Conservation (phyloP, 2,113 vertebrate genomes). For the Psammodynastes pulverulentus region DNA sequence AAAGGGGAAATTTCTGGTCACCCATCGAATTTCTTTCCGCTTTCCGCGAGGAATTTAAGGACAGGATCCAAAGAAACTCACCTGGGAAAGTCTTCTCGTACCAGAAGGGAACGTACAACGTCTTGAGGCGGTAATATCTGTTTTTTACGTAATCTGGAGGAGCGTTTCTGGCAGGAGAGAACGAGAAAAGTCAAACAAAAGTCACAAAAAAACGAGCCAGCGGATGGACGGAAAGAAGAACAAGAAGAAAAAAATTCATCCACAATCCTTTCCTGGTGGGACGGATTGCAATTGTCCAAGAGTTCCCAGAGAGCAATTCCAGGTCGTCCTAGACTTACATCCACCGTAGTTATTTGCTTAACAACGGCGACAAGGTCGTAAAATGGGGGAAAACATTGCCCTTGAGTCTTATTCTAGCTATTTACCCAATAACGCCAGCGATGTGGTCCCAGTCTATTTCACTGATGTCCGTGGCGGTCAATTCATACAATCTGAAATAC, state of each 20-base stretch:
- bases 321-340: too few relatives aligned
- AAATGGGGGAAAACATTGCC: too few relatives aligned
- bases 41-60: neutral
- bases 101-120: slow-evolving; percentile 53
- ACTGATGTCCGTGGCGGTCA: slow-evolving; percentile 52
- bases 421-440: slow-evolving; percentile 61
- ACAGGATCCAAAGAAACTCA: slow-evolving; percentile 30
- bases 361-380: too few relatives aligned
- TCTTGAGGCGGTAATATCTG: slow-evolving; percentile 59
- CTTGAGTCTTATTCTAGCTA: too few relatives aligned
- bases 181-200: neutral
- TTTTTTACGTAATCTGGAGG: slow-evolving; percentile 45
- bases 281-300: too few relatives aligned
- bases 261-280: too few relatives aligned
- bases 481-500: slow-evolving; percentile 51
- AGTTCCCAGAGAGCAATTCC: too few relatives aligned
- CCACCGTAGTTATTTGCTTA: too few relatives aligned
- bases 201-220: neutral
- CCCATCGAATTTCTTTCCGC: neutral
- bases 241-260: too few relatives aligned
- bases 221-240: too few relatives aligned
- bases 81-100: slow-evolving; percentile 59
- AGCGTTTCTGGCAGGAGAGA: slow-evolving; percentile 52
- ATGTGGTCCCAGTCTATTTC: slow-evolving; percentile 67
- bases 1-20: neutral